These are phyloP conservation scores for Eumaeus atala DNA, from an alignment of 1,140 invertebrate genomes.

Conservation along the genomic window DNA sequence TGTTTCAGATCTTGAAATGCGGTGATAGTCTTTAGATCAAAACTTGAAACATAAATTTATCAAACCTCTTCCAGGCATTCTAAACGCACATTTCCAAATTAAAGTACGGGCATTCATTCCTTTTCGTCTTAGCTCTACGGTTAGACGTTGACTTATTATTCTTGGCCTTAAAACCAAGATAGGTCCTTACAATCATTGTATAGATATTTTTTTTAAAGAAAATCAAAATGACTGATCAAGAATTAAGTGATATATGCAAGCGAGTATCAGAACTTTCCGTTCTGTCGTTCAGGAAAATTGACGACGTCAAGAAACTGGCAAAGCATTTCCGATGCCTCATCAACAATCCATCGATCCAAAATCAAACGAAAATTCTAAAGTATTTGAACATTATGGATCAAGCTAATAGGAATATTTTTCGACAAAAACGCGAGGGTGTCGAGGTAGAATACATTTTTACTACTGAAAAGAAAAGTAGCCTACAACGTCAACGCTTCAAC, in stretches of 20 bases:
- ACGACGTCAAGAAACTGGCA: slow-evolving; percentile 51
- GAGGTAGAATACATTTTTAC: slow-evolving; percentile 67
- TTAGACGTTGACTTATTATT: slow-evolving; percentile 29
- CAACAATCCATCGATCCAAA: slow-evolving; percentile 45
- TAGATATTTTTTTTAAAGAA: slow-evolving; percentile 20
- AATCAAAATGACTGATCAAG: slow-evolving; percentile 19
- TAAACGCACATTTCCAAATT: slow-evolving; percentile 24
- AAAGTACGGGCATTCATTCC: slow-evolving; percentile 51
- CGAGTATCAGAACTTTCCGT: slow-evolving; percentile 43
- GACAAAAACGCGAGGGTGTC: slow-evolving; percentile 47
- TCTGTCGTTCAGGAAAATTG: slow-evolving; percentile 53
- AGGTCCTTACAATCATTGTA: slow-evolving; percentile 42
- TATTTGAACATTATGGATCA: slow-evolving; percentile 50
- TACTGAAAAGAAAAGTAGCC: slow-evolving; percentile 59
- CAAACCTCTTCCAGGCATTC: slow-evolving; percentile 25
- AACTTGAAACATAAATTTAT: slow-evolving; percentile 33
- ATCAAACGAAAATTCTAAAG: slow-evolving; percentile 32
- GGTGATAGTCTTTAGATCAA: slow-evolving; percentile 55
- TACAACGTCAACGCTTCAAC: slow-evolving; percentile 61
- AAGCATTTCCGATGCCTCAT: slow-evolving; percentile 52
- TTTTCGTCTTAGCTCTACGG: slow-evolving; percentile 24
- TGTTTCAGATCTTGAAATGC: slow-evolving; percentile 68
- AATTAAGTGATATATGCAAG: slow-evolving; percentile 35
- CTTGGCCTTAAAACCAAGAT: slow-evolving; percentile 39
- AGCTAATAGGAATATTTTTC: slow-evolving; percentile 48